Conservation (phyloP, 2,797 vertebrate species). For the Lithobates pipiens region DNA sequence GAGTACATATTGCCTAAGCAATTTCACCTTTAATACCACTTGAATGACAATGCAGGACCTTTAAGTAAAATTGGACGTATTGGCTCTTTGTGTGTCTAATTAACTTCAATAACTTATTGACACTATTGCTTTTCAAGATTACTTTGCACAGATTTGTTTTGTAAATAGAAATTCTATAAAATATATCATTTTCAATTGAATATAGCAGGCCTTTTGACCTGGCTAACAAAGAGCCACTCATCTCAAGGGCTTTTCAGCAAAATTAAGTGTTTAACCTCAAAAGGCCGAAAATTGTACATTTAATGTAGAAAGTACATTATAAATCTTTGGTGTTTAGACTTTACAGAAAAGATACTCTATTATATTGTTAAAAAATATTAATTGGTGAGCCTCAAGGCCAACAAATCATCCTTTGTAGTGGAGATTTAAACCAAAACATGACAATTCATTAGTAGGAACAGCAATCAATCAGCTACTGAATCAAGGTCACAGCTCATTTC, state of each 20-base stretch:
- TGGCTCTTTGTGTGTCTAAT: constrained; percentile 14
- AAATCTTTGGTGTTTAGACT: constrained; percentile 31
- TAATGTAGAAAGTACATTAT: constrained; percentile 26
- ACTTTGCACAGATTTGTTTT: constrained; percentile 18
- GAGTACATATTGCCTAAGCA: too few relatives aligned
- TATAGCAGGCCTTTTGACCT: constrained; percentile 26
- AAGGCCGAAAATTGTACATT: constrained; percentile 41
- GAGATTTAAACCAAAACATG: constrained; percentile 42
- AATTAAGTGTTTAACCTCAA: constrained; percentile 53
- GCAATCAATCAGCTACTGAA: constrained; percentile 52
- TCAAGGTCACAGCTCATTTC: constrained; percentile 58
- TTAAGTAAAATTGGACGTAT: neutral
- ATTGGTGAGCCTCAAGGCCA: constrained; percentile 33
- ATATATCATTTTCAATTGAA: constrained; percentile 38
- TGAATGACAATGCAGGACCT: neutral
- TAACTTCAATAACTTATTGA: constrained; percentile 16
- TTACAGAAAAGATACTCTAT: constrained; percentile 34
- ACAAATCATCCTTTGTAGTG: constrained; percentile 23
- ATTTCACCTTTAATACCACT: too few relatives aligned
- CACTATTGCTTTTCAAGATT: constrained; percentile 13
- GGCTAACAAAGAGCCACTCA: constrained; percentile 51
- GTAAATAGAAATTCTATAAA: constrained; percentile 29
- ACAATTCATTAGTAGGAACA: constrained; percentile 54
- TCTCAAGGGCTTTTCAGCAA: constrained; percentile 45
- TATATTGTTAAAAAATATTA: constrained; percentile 37